Conservation (phyloP, 2,888 invertebrate species). For the Lepidocyrtoides sp. region DNA sequence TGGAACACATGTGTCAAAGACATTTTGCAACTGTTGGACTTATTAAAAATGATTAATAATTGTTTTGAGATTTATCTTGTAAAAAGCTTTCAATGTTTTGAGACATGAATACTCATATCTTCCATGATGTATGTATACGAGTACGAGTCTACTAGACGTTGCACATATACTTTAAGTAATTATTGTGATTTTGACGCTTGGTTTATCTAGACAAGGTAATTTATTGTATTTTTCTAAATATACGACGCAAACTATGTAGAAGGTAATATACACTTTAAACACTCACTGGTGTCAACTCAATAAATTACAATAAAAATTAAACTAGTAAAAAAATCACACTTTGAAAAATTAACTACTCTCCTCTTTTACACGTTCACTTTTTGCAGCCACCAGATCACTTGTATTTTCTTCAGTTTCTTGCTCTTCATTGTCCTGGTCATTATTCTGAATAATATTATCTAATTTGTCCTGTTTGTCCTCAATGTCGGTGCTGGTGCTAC, state of each 20-base stretch:
- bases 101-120: neutral
- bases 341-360: no score
- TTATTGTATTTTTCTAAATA: constrained; percentile 23
- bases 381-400: neutral
- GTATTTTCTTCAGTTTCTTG: neutral
- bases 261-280: no score
- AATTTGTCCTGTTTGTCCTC: neutral
- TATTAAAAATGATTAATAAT: no score
- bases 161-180: neutral
- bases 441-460: no score
- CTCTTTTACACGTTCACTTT: neutral
- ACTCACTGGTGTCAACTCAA: no score
- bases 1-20: constrained; percentile 6
- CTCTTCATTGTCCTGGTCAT: neutral
- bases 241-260: no score
- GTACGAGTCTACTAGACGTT: no score
- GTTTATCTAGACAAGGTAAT: neutral
- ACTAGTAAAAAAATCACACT: no score
- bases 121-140: neutral
- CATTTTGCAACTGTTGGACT: neutral
- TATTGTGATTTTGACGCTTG: neutral
- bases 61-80: no score
- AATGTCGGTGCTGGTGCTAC: constrained; percentile 23
- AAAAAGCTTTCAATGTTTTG: neutral
- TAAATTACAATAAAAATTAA: no score